phyloP scores from a whole-genome alignment of 2,888 invertebrate species.

The Petrolisthes manimaculis region DNA sequence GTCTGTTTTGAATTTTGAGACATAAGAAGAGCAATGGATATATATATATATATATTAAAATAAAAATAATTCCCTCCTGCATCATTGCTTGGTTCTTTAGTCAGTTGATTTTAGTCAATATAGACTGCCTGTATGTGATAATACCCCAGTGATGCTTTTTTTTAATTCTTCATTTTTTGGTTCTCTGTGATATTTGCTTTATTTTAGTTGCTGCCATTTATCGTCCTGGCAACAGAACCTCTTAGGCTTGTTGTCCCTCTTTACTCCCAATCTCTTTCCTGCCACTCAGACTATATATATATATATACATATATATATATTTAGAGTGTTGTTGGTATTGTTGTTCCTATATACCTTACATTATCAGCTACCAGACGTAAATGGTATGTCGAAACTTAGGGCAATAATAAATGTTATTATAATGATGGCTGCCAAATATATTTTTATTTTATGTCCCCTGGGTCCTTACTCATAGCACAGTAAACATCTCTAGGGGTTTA shows the following conservation, averaged over 20 bases:
- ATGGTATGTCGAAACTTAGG: constrained; percentile 63
- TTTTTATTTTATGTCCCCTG: constrained; percentile 2
- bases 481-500: too few relatives aligned
- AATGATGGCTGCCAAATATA: constrained; percentile 45
- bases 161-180: constrained; percentile 62
- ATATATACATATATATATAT: constrained; percentile 52
- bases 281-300: constrained; percentile 60
- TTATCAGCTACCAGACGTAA: constrained; percentile 60
- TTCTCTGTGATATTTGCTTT: constrained; percentile 64
- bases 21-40: constrained; percentile 49
- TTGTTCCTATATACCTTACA: constrained; percentile 62
- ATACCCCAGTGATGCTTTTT: constrained; percentile 63
- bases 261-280: constrained; percentile 57
- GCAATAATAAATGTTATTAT: constrained; percentile 63
- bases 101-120: constrained; percentile 61
- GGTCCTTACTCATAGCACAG: too few relatives aligned
- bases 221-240: constrained; percentile 54
- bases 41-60: not conserved
- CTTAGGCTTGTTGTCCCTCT: constrained; percentile 55
- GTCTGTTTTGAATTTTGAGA: constrained; percentile 53
- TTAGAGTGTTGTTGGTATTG: constrained; percentile 62
- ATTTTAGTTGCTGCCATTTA: constrained; percentile 60
- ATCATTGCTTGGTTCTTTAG: constrained; percentile 63
- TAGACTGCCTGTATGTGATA: constrained; percentile 63
- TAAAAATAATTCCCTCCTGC: constrained; percentile 53